Evolutionary conservation across 2,797 vertebrate species (phyloP), one percentile per base, ranked within the genome.

Genomic region (Thripadectes ignobilis): DNA sequence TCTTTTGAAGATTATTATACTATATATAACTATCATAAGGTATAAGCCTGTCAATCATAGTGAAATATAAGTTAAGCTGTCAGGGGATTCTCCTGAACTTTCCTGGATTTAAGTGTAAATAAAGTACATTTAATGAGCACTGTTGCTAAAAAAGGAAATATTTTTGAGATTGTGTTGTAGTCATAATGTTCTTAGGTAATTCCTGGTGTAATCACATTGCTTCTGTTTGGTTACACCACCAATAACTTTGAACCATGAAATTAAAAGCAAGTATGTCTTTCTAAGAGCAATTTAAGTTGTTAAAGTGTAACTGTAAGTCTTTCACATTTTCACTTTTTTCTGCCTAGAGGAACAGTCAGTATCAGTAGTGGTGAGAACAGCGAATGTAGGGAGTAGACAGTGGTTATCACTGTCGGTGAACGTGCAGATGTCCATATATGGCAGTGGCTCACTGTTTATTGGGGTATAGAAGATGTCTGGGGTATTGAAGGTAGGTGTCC

Each of bases 21-120:
- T 94, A 11, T 80, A 16, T 89, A 36, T 66, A 92, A 41, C 59
- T 83, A 55, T 85, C 6, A 14, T 85, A 68, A 49, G 7, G 30
- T 89, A 68, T 54, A 90, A 46, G 14, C 14, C 71, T 81, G 15
- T 90, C 92, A 88, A 15, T 95, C 71, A 83, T 68, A 82, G 22
- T 81, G 43, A 88, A 29, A 46, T 36, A 34, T 46, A 65, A 85
- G 91, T 92, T 76, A 80, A 58, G 48, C 30, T 92, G 39, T 94
- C 71, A 45, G 21, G 22, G 27, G 8, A 61, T 67, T 95, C 43
- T 86, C 10, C 26, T 55, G 14, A 96, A 45, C n/a, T 58, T 77
- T 93, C 89, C 71, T 89, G 48, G 12, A 71, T 80, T 89, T 61
- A 86, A 73, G 36, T 52, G 29, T 69, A 88, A 89, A 84, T 88